These are phyloP conservation scores for Ptychodera flava DNA, from an alignment of 35 echinoderm and acorn worm species.

Conservation along the genomic window DNA sequence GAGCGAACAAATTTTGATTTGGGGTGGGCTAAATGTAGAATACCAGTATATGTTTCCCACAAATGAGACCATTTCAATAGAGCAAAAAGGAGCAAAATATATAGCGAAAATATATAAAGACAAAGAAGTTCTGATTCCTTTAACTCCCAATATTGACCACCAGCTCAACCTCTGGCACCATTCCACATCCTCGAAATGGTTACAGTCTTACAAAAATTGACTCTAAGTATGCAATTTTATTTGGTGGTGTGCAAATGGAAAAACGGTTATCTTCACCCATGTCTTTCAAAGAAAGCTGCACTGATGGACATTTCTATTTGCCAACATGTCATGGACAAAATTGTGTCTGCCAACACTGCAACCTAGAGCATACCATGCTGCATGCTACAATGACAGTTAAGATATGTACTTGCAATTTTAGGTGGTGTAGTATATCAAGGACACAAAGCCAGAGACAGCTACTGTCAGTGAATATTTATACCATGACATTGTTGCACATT, in stretches of 20 bases:
- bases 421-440: background rate
- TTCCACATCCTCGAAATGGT: background rate
- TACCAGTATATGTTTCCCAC: background rate
- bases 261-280: background rate
- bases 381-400: background rate
- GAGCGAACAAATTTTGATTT: background rate
- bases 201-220: background rate
- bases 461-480: background rate
- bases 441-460: background rate
- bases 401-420: background rate
- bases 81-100: background rate
- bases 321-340: background rate
- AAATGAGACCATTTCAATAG: background rate
- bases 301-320: background rate
- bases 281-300: background rate
- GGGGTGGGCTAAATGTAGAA: background rate
- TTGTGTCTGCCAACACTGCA: background rate
- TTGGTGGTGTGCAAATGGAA: background rate
- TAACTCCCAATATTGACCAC: background rate
- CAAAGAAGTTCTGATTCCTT: background rate
- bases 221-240: background rate
- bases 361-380: background rate
- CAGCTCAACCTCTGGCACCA: background rate
- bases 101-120: background rate
- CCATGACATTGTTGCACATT: background rate